These are phyloP conservation scores for Oncorhynchus gorbuscha DNA, from an alignment of 2,113 vertebrate species.

Conservation along the genomic window DNA sequence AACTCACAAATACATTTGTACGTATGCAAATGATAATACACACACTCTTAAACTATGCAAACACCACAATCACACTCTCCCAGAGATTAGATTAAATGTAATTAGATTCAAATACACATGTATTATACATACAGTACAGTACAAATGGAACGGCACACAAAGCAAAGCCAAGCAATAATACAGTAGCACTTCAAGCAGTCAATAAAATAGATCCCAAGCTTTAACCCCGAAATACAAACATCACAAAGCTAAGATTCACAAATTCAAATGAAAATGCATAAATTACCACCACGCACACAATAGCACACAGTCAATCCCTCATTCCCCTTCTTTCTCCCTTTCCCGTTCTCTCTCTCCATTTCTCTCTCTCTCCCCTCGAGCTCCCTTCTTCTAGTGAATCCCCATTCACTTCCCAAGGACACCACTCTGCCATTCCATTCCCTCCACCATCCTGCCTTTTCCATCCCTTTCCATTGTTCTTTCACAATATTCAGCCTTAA, in stretches of 20 bases:
- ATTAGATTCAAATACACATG: no score
- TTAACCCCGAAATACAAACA: slow-evolving; percentile 1
- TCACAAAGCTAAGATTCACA: slow-evolving; percentile 2
- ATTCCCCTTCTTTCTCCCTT: not conserved
- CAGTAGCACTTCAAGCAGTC: no score
- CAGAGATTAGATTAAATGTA: no score
- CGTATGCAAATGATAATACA: not conserved
- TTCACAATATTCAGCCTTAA: slow-evolving; percentile 5
- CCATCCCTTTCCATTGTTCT: slow-evolving; percentile 38
- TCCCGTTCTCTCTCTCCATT: not conserved
- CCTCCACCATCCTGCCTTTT: slow-evolving; percentile 12
- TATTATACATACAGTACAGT: no score
- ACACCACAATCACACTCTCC: no score
- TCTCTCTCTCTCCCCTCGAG: no score
- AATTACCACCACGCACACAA: slow-evolving; percentile 38
- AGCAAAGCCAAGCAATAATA: no score
- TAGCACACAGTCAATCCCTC: slow-evolving; percentile 37
- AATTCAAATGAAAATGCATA: not conserved
- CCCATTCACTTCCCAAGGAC: slow-evolving; percentile 53
- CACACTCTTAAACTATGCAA: no score
- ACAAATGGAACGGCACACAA: no score
- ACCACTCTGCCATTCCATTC: slow-evolving; percentile 14
- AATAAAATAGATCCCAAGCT: slow-evolving; percentile 19
- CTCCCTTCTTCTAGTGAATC: slow-evolving; percentile 28
- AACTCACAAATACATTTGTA: no score